Conservation (phyloP, 2,113 vertebrate species). For the Ginglymostoma cirratum region DNA sequence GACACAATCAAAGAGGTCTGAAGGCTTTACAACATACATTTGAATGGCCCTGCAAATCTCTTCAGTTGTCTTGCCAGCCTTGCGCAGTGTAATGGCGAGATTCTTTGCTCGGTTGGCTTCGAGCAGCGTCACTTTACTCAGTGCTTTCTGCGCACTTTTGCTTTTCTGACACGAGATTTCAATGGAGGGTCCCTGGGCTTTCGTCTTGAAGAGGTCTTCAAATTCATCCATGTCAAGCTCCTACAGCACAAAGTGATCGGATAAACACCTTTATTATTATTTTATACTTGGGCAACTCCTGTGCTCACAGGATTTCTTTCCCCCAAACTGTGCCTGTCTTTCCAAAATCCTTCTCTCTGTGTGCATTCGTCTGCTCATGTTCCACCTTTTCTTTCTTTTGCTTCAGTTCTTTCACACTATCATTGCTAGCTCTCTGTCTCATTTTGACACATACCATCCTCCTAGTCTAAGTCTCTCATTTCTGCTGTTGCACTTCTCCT, state of each 20-base stretch:
- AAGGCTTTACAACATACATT: slow-evolving; percentile 57
- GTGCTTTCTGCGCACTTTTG: slow-evolving; percentile 75
- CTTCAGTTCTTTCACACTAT: neutral
- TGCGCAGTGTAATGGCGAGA: slow-evolving; percentile 88
- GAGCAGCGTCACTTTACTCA: slow-evolving; percentile 80
- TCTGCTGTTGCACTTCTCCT: neutral
- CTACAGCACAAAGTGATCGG: slow-evolving; percentile 48
- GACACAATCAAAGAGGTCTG: slow-evolving; percentile 27
- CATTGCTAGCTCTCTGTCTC: neutral
- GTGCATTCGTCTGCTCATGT: neutral
- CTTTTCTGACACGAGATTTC: slow-evolving; percentile 76
- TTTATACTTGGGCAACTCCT: neutral
- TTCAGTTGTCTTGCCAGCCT: slow-evolving; percentile 76
- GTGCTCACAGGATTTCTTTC: neutral
- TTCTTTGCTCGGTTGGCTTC: slow-evolving; percentile 94
- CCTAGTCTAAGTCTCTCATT: neutral
- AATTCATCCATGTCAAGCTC: slow-evolving; percentile 87
- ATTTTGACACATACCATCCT: neutral
- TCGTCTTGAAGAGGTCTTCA: slow-evolving; percentile 96
- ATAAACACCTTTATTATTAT: slow-evolving; percentile 24
- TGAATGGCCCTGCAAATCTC: slow-evolving; percentile 94
- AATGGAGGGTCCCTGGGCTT: slow-evolving; percentile 82
- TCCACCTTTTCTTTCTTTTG: neutral
- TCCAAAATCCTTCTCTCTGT: neutral
- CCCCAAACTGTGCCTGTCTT: neutral